A percentile compares a stretch with the other conserved stretches of the same genome.
phyloP scores from a whole-genome alignment of 2,888 invertebrate genomes.

The Brassicogethes aeneus region DNA sequence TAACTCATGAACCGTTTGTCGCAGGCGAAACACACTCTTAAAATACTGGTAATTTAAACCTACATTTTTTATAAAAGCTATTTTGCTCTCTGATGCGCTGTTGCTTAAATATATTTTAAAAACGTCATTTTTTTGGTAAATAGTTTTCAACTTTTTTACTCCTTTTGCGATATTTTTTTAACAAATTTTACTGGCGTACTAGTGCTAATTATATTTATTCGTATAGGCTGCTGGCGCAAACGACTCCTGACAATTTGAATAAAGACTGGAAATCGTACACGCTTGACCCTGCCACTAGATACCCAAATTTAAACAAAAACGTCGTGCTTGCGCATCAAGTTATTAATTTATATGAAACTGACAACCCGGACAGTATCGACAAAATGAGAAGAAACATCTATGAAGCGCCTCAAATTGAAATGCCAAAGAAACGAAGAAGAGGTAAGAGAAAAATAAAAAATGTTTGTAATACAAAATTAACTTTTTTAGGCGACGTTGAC shows the following conservation, averaged over 20 bases:
- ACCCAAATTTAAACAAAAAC: constrained; percentile 71
- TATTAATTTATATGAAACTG: constrained; percentile 60
- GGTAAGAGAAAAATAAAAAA: constrained; percentile 40
- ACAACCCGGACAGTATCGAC: constrained; percentile 54
- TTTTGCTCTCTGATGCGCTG: no score
- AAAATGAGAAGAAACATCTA: constrained; percentile 38
- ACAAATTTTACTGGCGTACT: no score
- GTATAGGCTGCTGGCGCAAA: constrained; percentile 77
- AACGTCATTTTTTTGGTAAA: no score
- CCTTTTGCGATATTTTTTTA: no score
- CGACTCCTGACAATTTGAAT: constrained; percentile 91
- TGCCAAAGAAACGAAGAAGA: constrained; percentile 58
- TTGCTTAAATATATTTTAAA: no score
- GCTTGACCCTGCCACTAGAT: constrained; percentile 77
- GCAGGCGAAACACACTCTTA: no score
- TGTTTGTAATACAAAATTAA: constrained; percentile 1
- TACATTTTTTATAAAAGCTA: no score
- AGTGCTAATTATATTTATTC: no score
- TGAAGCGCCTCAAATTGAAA: constrained; percentile 36
- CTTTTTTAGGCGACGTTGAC: constrained; percentile 37
- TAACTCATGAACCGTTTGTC: no score
- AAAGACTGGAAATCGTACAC: constrained; percentile 83
- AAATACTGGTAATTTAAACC: no score
- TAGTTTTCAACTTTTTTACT: no score
- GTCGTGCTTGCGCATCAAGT: constrained; percentile 73